These are phyloP conservation scores for Hyperoplus lanceolatus DNA, from an alignment of 2,797 vertebrate genomes.

Conservation along the genomic window DNA sequence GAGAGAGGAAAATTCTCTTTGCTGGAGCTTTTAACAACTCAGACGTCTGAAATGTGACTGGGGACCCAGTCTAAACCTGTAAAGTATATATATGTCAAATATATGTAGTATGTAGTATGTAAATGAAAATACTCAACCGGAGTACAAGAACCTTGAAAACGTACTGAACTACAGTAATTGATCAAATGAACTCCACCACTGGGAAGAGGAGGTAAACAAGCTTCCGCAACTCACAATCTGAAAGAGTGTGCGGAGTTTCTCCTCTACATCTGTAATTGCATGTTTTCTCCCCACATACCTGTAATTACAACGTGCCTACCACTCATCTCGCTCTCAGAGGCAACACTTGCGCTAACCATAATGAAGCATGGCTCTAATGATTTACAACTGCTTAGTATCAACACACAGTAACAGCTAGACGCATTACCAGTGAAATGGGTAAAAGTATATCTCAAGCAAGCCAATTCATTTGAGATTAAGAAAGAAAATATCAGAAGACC, in stretches of 20 bases:
- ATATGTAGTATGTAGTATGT: background rate
- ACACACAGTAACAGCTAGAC: conserved; percentile 64
- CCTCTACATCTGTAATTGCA: conserved; percentile 82
- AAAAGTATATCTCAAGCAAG: conserved; percentile 65
- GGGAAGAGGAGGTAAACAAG: conserved; percentile 48
- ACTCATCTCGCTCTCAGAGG: conserved; percentile 77
- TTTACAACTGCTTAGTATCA: conserved; percentile 78
- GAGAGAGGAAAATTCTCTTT: background rate
- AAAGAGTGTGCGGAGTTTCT: conserved; percentile 75
- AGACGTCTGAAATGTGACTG: background rate
- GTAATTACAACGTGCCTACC: conserved; percentile 80
- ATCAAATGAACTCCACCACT: conserved; percentile 29
- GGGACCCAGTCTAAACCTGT: background rate
- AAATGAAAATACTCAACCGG: background rate
- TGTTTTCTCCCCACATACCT: conserved; percentile 82
- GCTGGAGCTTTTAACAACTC: too few species aligned
- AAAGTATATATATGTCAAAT: background rate
- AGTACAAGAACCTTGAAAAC: background rate
- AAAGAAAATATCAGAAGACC: conserved; percentile 43
- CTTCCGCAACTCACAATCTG: conserved; percentile 46
- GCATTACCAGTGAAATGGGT: conserved; percentile 40
- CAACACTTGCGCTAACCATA: conserved; percentile 75
- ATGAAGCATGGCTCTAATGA: conserved; percentile 81
- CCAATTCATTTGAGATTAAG: conserved; percentile 50
- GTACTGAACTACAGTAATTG: background rate